These are phyloP conservation scores for Zosterops hypoxanthus DNA, from an alignment of 2,113 vertebrate genomes.

Conservation along the genomic window DNA sequence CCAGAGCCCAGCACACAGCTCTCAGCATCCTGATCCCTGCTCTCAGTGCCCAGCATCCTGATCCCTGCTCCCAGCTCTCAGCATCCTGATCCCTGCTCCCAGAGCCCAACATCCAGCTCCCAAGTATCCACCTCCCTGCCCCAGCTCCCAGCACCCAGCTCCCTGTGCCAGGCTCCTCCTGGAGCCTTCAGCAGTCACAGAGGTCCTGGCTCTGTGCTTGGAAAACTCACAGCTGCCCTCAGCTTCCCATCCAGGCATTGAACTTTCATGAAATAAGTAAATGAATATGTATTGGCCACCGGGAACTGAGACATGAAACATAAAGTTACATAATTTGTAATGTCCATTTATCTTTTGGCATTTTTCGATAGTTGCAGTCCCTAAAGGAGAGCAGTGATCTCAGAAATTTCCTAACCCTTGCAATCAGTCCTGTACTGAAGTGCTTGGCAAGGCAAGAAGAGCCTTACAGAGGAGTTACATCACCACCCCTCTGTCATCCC, in stretches of 20 bases:
- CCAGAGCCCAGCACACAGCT: neutral
- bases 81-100: no score
- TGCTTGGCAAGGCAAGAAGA: neutral
- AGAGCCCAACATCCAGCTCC: neutral
- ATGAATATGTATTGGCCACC: neutral
- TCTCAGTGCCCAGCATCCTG: neutral
- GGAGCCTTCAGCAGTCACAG: neutral
- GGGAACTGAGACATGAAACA: neutral
- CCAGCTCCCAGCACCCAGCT: neutral
- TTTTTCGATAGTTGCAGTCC: neutral
- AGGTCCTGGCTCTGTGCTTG: neutral
- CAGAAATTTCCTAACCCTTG: neutral
- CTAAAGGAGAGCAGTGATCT: neutral
- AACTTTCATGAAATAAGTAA: fast-evolving
- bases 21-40: no score
- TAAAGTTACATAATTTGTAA: fast-evolving
- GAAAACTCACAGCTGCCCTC: neutral
- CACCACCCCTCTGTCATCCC: neutral
- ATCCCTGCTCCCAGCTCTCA: neutral
- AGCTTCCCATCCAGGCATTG: neutral
- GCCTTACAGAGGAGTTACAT: neutral
- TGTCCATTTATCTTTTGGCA: neutral
- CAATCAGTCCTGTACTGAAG: neutral
- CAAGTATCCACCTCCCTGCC: neutral
- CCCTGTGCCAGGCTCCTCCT: neutral